Percentiles rank a stretch among this genome's conserved stretches.
phyloP scores from a whole-genome alignment of 2,888 invertebrate genomes.

The Phalangium opilio region DNA sequence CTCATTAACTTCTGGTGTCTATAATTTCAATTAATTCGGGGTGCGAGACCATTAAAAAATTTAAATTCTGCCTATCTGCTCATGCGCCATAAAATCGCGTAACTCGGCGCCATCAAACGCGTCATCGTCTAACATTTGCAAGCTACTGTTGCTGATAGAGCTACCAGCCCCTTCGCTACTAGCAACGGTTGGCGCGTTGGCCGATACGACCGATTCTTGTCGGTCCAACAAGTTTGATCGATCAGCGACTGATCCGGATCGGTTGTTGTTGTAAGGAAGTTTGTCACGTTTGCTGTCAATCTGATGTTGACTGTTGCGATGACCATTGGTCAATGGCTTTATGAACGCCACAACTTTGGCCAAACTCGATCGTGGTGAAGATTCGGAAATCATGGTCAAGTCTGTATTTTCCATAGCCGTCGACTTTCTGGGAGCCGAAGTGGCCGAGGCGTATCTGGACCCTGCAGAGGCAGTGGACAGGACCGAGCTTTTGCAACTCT shows the following conservation, averaged over 20 bases:
- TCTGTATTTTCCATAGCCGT: neutral
- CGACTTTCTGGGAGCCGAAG: too few relatives aligned
- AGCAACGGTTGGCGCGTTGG: neutral
- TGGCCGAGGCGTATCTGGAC: too few relatives aligned
- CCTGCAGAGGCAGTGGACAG: too few relatives aligned
- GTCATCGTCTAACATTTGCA: conserved; percentile 51
- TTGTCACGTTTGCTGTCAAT: too few relatives aligned
- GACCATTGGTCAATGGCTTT: too few relatives aligned
- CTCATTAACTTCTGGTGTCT: too few relatives aligned
- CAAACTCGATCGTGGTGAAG: neutral
- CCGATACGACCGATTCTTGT: neutral
- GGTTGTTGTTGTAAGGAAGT: neutral
- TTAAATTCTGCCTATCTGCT: neutral
- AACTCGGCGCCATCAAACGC: conserved; percentile 35
- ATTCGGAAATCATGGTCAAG: neutral
- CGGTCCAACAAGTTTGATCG: neutral
- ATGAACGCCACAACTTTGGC: neutral
- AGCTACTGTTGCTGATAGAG: conserved; percentile 53
- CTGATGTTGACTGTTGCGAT: neutral
- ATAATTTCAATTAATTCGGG: too few relatives aligned
- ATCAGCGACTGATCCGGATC: neutral
- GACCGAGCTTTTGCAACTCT: too few relatives aligned
- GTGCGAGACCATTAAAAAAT: neutral
- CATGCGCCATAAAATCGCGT: conserved; percentile 7
- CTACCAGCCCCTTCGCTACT: conserved; percentile 6